These are phyloP conservation scores for Flexamia atlantica DNA, from an alignment of 2,888 invertebrate genomes.

Conservation along the genomic window DNA sequence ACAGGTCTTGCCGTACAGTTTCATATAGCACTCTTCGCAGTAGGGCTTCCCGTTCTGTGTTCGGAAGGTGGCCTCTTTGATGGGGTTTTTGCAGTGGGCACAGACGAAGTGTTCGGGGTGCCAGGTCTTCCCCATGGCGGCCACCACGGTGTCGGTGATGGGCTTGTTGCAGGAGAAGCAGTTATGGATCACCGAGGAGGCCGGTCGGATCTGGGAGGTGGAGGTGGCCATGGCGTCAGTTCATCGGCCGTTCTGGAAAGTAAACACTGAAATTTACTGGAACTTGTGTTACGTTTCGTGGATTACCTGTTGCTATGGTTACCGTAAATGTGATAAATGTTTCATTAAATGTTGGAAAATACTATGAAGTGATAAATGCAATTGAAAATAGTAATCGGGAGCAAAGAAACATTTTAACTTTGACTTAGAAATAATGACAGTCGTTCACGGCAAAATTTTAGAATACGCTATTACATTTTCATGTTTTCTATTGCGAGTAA, in stretches of 20 bases:
- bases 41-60: conserved; percentile 80
- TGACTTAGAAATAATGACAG: too few relatives aligned
- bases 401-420: too few relatives aligned
- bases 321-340: too few relatives aligned
- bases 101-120: conserved; percentile 81
- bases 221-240: not conserved
- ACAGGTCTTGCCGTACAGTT: conserved; percentile 80
- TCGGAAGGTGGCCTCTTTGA: conserved; percentile 82
- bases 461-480: too few relatives aligned
- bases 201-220: not conserved
- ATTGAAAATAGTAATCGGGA: too few relatives aligned
- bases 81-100: conserved; percentile 78
- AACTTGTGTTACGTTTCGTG: too few relatives aligned
- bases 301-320: too few relatives aligned
- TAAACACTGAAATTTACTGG: not conserved
- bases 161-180: conserved; percentile 32
- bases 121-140: too few relatives aligned
- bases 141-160: conserved; percentile 72
- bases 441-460: too few relatives aligned
- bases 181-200: not conserved
- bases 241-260: not conserved
- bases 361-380: too few relatives aligned
- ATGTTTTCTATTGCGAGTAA: too few relatives aligned
- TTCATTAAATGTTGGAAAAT: too few relatives aligned
- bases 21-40: conserved; percentile 81